A percentile compares a stretch with the other conserved stretches of the same genome.
phyloP scores from a whole-genome alignment of 2,113 vertebrate species.

The Petrocephalus zakoni region DNA sequence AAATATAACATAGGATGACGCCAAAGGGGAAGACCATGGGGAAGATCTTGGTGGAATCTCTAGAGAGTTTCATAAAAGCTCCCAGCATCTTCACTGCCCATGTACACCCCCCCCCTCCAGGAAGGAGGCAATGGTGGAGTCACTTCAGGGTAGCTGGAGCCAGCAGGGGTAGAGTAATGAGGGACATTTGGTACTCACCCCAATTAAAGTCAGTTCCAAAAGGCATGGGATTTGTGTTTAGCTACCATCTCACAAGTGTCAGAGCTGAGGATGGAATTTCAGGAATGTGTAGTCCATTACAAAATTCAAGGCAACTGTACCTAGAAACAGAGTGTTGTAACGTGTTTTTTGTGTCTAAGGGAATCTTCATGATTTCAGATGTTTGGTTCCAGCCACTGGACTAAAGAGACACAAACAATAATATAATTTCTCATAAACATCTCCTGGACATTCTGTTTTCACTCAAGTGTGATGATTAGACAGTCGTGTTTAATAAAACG shows the following conservation, averaged over 20 bases:
- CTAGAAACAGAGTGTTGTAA: constrained; percentile 1
- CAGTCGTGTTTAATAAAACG: background rate
- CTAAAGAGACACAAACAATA: background rate
- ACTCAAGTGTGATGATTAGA: background rate
- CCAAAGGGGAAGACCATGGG: constrained; percentile 28
- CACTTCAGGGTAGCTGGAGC: background rate
- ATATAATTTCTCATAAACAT: constrained; percentile 7
- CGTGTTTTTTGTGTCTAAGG: background rate
- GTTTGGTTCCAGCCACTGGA: background rate
- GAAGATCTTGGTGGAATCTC: constrained; percentile 28
- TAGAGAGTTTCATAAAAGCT: background rate
- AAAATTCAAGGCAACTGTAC: constrained; percentile 33
- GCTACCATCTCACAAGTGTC: constrained; percentile 24
- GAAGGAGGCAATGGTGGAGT: background rate
- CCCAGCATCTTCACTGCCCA: background rate
- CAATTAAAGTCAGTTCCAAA: constrained; percentile 52
- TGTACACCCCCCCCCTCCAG: background rate
- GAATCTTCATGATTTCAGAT: background rate
- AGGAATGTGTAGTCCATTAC: background rate
- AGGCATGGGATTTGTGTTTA: constrained; percentile 36
- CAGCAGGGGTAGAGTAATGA: background rate
- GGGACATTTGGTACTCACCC: constrained; percentile 18
- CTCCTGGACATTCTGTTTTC: background rate
- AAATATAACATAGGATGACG: constrained; percentile 37
- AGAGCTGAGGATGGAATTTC: constrained; percentile 24